Conservation (phyloP, 2,113 vertebrate genomes). For the Gymnogyps californianus region DNA sequence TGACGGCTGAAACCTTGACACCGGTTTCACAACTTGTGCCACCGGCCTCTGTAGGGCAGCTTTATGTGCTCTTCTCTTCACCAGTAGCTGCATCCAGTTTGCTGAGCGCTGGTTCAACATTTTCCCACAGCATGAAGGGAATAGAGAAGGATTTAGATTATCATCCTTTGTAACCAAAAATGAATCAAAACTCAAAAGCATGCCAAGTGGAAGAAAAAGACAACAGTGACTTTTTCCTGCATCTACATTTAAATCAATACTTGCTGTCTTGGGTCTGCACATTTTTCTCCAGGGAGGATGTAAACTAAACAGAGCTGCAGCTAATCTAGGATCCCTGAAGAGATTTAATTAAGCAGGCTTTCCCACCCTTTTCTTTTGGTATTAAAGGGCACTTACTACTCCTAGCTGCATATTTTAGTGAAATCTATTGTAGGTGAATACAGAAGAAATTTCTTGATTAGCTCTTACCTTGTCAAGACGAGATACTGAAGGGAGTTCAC, state of each 20-base stretch:
- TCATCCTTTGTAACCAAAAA: background rate
- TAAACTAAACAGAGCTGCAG: slow-evolving; percentile 44
- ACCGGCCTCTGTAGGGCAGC: background rate
- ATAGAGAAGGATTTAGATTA: background rate
- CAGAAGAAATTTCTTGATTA: slow-evolving; percentile 35
- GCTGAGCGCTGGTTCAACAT: background rate
- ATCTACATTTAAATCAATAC: slow-evolving; percentile 29
- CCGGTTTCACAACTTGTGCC: background rate
- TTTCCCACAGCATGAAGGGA: background rate
- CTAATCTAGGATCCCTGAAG: slow-evolving; percentile 41
- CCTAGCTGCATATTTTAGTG: slow-evolving; percentile 35
- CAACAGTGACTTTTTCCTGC: background rate
- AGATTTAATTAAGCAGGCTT: slow-evolving; percentile 25
- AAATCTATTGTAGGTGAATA: background rate
- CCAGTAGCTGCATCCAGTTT: background rate
- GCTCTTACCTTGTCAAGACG: background rate
- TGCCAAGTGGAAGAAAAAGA: background rate
- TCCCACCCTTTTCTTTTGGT: slow-evolving; percentile 30
- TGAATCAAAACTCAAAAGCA: background rate
- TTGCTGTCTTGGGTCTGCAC: slow-evolving; percentile 18
- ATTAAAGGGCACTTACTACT: slow-evolving; percentile 31
- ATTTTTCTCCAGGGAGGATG: slow-evolving; percentile 16
- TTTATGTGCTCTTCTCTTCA: background rate
- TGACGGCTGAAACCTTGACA: background rate
- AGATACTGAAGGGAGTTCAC: background rate